A percentile compares a stretch with the other conserved stretches of the same genome.
Evolutionary conservation across 1,140 invertebrate genomes (phyloP).

Genomic region (Melanaphis sacchari): DNA sequence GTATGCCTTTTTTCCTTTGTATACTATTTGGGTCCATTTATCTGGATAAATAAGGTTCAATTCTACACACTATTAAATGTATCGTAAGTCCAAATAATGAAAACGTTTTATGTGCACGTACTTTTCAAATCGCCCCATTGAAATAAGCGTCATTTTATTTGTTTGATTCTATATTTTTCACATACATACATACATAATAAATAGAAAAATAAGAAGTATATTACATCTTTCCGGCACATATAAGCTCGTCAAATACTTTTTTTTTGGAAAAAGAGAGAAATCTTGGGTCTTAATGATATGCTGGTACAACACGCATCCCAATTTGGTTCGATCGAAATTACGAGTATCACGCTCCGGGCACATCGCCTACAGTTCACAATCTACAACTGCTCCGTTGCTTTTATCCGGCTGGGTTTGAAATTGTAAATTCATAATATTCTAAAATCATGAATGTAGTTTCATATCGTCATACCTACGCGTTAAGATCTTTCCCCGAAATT

Average conservation of each 20-base stretch:
- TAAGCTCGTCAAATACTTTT: not conserved
- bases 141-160: not conserved
- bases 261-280: not conserved
- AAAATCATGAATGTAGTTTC: not conserved
- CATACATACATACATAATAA: not conserved
- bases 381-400: not conserved
- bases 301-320: not conserved
- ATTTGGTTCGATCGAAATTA: not conserved
- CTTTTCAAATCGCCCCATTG: not conserved
- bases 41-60: not conserved
- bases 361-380: not conserved
- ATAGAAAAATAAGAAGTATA: not conserved
- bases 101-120: not conserved
- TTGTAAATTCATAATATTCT: not conserved
- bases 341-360: not conserved
- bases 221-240: not conserved
- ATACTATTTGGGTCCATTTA: not conserved
- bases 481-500: not conserved
- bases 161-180: not conserved
- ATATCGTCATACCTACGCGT: not conserved
- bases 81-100: not conserved
- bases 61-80: not conserved
- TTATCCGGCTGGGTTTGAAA: not conserved
- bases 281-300: not conserved
- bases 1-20: not conserved